These are phyloP conservation scores for Heliconius erato DNA, from an alignment of 2,888 invertebrate species.

Conservation along the genomic window DNA sequence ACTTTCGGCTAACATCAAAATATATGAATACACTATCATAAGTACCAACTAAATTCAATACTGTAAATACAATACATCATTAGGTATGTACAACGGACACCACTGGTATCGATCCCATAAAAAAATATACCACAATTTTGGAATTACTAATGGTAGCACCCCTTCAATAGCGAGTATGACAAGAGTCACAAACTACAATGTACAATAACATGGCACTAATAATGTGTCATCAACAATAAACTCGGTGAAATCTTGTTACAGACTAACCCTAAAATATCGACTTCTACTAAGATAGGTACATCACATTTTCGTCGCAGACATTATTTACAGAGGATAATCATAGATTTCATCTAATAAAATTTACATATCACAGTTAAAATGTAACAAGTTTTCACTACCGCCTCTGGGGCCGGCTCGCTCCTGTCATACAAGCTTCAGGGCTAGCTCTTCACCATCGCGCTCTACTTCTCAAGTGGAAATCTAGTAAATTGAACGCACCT, in stretches of 20 bases:
- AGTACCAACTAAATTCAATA: slow-evolving; percentile 85
- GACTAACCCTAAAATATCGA: slow-evolving; percentile 81
- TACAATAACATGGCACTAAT: slow-evolving; percentile 85
- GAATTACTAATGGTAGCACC: slow-evolving; percentile 87
- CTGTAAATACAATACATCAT: slow-evolving; percentile 84
- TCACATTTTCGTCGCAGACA: slow-evolving; percentile 77
- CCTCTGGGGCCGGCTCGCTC: slow-evolving; percentile 83
- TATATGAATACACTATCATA: slow-evolving; percentile 84
- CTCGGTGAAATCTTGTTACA: slow-evolving; percentile 86
- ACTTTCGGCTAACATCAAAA: slow-evolving; percentile 83
- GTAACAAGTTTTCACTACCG: slow-evolving; percentile 85
- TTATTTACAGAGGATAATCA: slow-evolving; percentile 82
- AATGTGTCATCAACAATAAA: slow-evolving; percentile 84
- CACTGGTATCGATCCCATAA: slow-evolving; percentile 85
- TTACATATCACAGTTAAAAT: slow-evolving; percentile 86
- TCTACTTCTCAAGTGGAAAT: slow-evolving; percentile 86
- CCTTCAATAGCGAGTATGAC: slow-evolving; percentile 87
- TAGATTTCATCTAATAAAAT: slow-evolving; percentile 84
- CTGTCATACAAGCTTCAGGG: slow-evolving; percentile 87
- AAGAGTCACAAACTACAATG: slow-evolving; percentile 86
- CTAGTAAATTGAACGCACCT: slow-evolving; percentile 87
- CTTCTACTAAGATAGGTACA: slow-evolving; percentile 77
- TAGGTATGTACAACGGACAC: slow-evolving; percentile 82
- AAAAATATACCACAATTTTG: slow-evolving; percentile 85
- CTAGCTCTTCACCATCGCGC: slow-evolving; percentile 87